Evolutionary conservation across 1,140 invertebrate genomes (phyloP).

Genomic region (Drosophila leontia): DNA sequence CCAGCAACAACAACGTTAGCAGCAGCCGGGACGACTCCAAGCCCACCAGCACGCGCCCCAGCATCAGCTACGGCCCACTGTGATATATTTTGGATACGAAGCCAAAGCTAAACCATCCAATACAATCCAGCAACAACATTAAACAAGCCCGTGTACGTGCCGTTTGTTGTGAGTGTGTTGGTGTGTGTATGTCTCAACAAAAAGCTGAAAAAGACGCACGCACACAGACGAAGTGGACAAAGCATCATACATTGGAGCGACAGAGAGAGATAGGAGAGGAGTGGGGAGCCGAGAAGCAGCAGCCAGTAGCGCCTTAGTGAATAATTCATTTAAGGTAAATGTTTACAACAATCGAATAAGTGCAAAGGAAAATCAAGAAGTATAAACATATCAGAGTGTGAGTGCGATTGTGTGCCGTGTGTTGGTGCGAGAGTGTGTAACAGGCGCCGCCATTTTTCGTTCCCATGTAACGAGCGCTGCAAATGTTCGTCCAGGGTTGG

Average conservation of each 20-base stretch:
- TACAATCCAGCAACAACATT: conserved; percentile 15
- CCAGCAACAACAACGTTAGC: conserved; percentile 39
- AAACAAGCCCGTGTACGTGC: conserved; percentile 28
- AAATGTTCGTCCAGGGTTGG: conserved; percentile 55
- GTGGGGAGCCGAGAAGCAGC: conserved; percentile 3
- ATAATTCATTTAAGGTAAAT: conserved; percentile 57
- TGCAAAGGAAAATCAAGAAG: conserved; percentile 42
- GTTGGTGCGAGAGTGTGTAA: conserved; percentile 58
- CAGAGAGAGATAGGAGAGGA: conserved; percentile 8
- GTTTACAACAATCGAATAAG: conserved; percentile 40
- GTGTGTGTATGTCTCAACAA: conserved; percentile 47
- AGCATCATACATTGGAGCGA: conserved; percentile 54
- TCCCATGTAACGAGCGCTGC: conserved; percentile 67
- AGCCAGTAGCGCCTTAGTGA: conserved; percentile 46
- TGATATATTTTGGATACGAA: conserved; percentile 73
- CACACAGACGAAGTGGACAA: conserved; percentile 58
- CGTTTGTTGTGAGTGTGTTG: conserved; percentile 9
- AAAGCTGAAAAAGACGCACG: conserved; percentile 43
- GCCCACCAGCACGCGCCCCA: conserved; percentile 39
- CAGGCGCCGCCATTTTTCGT: conserved; percentile 75
- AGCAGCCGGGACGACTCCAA: conserved; percentile 53
- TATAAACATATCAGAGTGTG: conserved; percentile 37
- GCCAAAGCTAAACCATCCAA: conserved; percentile 50
- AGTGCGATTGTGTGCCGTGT: conserved; percentile 3
- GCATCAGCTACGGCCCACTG: conserved; percentile 40